Conservation (phyloP, 2,888 invertebrate species). For the Gasteruption jaculator region DNA sequence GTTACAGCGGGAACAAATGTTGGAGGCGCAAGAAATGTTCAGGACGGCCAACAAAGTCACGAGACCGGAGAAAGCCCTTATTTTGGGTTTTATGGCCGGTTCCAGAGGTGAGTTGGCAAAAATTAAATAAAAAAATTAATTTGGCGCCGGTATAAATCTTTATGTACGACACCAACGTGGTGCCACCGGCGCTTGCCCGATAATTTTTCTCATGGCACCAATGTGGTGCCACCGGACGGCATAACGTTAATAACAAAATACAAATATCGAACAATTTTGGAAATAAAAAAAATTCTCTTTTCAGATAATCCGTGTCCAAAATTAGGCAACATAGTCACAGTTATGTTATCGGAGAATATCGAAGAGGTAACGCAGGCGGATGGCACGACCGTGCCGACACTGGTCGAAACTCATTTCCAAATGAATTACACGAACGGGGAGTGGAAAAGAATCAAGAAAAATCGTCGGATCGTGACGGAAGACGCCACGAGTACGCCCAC, state of each 20-base stretch:
- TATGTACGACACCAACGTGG: no score
- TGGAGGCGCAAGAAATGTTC: slow-evolving; percentile 98
- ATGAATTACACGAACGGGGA: slow-evolving; percentile 98
- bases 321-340: slow-evolving; percentile 92
- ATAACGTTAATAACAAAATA: no score
- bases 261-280: no score
- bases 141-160: no score
- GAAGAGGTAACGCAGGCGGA: slow-evolving; percentile 85
- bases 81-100: slow-evolving; percentile 98
- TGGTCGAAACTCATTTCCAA: slow-evolving; percentile 94
- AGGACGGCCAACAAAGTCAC: slow-evolving; percentile 93
- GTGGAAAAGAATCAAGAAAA: slow-evolving; percentile 93
- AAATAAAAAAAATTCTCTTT: no score
- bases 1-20: slow-evolving; percentile 88
- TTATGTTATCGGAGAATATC: slow-evolving; percentile 87
- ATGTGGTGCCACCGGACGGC: no score
- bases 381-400: slow-evolving; percentile 71
- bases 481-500: slow-evolving; percentile 36
- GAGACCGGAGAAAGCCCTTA: slow-evolving; percentile 93
- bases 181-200: no score
- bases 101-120: slow-evolving; percentile 66
- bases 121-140: no score
- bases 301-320: slow-evolving; percentile 96
- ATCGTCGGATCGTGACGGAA: slow-evolving; percentile 64
- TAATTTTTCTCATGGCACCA: no score